Percentiles rank a stretch among this genome's conserved stretches.
Evolutionary conservation across 2,113 vertebrate species (phyloP).

Genomic region (Mormyrus iriodes): DNA sequence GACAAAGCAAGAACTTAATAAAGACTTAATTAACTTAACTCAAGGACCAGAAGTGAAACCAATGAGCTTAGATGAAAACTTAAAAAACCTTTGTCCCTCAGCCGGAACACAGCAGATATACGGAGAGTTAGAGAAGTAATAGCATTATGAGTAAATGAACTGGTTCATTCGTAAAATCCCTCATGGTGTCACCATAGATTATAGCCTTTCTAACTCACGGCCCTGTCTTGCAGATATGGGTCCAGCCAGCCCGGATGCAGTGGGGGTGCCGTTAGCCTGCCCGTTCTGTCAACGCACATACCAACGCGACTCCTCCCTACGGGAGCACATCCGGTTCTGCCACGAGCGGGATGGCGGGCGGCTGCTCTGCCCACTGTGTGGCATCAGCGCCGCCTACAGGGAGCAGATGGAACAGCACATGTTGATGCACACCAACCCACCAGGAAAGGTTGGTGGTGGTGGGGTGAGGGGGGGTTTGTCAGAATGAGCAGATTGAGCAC

Average conservation of each 20-base stretch:
- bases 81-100: background rate
- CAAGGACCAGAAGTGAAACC: background rate
- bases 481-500: background rate
- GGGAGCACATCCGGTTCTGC: conserved; percentile 64
- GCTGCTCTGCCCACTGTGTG: conserved; percentile 58
- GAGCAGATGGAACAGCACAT: conserved; percentile 64
- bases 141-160: background rate
- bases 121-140: background rate
- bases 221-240: conserved; percentile 37
- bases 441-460: conserved; percentile 52
- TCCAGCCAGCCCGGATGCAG: conserved; percentile 24
- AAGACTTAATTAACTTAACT: no score
- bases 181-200: background rate
- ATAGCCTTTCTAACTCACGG: background rate
- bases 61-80: background rate
- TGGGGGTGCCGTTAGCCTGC: conserved; percentile 50
- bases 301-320: conserved; percentile 48
- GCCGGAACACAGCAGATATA: background rate
- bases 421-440: conserved; percentile 52
- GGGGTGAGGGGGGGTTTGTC: background rate
- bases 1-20: no score
- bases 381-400: conserved; percentile 57
- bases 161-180: background rate
- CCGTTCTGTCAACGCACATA: conserved; percentile 62
- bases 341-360: conserved; percentile 54